Conservation (phyloP, 2,888 invertebrate species). For the Tetragnatha montana region DNA sequence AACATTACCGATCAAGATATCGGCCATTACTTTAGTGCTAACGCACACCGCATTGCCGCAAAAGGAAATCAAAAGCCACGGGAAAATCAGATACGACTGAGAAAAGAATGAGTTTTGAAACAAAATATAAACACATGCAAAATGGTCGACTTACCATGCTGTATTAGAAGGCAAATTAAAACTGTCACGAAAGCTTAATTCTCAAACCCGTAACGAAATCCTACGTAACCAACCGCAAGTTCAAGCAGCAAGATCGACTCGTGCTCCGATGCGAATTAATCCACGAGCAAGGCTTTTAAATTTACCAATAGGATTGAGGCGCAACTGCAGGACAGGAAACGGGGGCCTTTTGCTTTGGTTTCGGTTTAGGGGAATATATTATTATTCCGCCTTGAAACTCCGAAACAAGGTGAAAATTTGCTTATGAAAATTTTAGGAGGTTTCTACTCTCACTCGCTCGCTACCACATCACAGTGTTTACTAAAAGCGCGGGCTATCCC, state of each 20-base stretch:
- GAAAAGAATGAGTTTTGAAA: background rate
- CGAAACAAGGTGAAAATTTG: conserved; percentile 16
- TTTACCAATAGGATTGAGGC: conserved; percentile 57
- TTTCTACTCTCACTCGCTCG: conserved; percentile 18
- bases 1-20: conserved; percentile 29
- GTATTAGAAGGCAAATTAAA: conserved; percentile 28
- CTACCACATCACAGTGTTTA: conserved; percentile 62
- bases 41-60: conserved; percentile 67
- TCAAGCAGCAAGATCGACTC: conserved; percentile 44
- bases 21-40: conserved; percentile 59
- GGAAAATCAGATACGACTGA: conserved; percentile 1
- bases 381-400: conserved; percentile 7
- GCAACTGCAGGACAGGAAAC: conserved; percentile 37
- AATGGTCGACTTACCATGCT: conserved; percentile 54
- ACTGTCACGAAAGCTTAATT: conserved; percentile 64
- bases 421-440: conserved; percentile 39
- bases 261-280: conserved; percentile 61
- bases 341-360: conserved; percentile 7
- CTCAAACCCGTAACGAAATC: conserved; percentile 25
- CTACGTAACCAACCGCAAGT: conserved; percentile 36
- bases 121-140: background rate
- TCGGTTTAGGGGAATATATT: background rate
- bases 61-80: conserved; percentile 36
- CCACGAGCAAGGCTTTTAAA: conserved; percentile 62
- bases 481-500: conserved; percentile 69